Conservation (phyloP, 2,888 invertebrate species). For the Graphium colonna region DNA sequence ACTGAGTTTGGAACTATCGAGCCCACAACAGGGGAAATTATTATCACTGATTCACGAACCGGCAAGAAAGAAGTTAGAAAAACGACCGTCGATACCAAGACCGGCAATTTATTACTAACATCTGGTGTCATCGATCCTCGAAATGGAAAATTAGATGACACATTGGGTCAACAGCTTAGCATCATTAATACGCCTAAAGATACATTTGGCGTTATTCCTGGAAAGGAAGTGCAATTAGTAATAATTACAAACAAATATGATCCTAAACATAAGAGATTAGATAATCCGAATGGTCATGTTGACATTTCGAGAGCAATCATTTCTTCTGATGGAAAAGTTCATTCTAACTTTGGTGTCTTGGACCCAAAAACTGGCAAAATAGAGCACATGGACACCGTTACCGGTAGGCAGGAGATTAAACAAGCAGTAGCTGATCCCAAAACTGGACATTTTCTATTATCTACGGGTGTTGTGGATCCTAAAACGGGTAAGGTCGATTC, state of each 20-base stretch:
- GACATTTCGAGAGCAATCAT: constrained; percentile 72
- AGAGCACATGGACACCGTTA: constrained; percentile 76
- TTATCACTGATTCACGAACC: constrained; percentile 79
- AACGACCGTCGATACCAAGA: constrained; percentile 82
- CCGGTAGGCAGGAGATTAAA: constrained; percentile 79
- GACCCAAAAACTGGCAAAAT: constrained; percentile 78
- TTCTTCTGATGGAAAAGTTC: constrained; percentile 63
- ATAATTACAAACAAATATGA: constrained; percentile 79
- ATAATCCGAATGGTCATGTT: constrained; percentile 73
- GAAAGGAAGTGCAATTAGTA: constrained; percentile 75
- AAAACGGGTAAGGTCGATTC: constrained; percentile 78
- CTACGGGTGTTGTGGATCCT: constrained; percentile 78
- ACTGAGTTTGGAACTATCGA: constrained; percentile 80
- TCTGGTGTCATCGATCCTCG: constrained; percentile 80
- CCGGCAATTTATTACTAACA: constrained; percentile 79
- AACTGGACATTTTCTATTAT: constrained; percentile 76
- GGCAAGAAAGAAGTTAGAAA: constrained; percentile 83
- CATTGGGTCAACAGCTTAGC: constrained; percentile 78
- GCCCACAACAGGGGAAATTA: constrained; percentile 78
- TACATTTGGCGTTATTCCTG: constrained; percentile 54
- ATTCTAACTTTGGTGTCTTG: constrained; percentile 74
- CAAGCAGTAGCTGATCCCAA: constrained; percentile 79
- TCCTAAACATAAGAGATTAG: constrained; percentile 74
- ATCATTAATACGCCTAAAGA: constrained; percentile 68
- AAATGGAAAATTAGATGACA: constrained; percentile 75